phyloP scores from a whole-genome alignment of 2,797 vertebrate species.

The Pteronotus mesoamericanus region DNA sequence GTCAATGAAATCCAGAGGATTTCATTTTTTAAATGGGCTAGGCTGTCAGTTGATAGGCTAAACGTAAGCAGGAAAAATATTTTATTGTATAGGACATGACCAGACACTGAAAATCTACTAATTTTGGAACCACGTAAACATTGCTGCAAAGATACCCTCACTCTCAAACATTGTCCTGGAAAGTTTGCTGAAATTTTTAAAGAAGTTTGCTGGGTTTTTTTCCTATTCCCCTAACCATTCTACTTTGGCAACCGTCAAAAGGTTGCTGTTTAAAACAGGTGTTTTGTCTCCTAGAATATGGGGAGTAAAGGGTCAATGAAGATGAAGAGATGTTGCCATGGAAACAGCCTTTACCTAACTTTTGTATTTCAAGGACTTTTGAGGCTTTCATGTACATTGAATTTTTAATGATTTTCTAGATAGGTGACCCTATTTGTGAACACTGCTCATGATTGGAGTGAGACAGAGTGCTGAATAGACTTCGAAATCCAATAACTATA shows the following conservation, averaged over 20 bases:
- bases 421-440: conserved; percentile 12
- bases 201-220: neutral
- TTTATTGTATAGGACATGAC: neutral
- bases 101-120: neutral
- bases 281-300: neutral
- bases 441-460: neutral
- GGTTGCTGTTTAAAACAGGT: neutral
- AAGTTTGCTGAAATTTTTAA: conserved; percentile 32
- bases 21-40: neutral
- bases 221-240: neutral
- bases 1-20: neutral
- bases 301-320: neutral
- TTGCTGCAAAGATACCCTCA: neutral
- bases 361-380: conserved; percentile 36
- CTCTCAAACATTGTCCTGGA: neutral
- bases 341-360: neutral
- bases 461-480: neutral
- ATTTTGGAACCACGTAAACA: neutral
- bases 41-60: neutral
- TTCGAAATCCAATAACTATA: neutral
- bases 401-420: conserved; percentile 39
- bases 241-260: neutral
- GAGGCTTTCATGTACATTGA: neutral
- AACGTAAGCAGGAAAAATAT: neutral
- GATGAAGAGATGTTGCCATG: neutral